A percentile compares a stretch with the other conserved stretches of the same genome.
These are phyloP conservation scores for Orbicella faveolata DNA, from an alignment of 64 coral and sea anemone species.

Conservation along the genomic window DNA sequence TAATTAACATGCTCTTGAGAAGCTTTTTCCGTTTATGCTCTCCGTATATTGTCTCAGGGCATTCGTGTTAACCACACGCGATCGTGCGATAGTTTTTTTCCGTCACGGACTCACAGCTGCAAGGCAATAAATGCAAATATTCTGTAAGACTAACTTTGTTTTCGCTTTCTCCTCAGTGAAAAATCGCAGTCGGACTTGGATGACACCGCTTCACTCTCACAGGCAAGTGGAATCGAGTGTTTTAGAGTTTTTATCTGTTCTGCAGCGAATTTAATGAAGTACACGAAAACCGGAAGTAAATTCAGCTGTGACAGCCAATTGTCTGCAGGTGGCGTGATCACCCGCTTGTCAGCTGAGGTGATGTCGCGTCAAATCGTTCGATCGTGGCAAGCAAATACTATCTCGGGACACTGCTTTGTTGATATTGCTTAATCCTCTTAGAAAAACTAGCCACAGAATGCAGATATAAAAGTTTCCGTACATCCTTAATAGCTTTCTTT, in stretches of 20 bases:
- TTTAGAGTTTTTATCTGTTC: not conserved
- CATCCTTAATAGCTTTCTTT: not conserved
- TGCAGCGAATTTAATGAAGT: not conserved
- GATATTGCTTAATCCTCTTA: not conserved
- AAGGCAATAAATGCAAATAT: too few relatives aligned
- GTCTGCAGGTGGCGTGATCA: slow-evolving; percentile 13
- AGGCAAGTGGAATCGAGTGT: not conserved
- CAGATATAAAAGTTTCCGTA: not conserved
- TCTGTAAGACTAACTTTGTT: not conserved
- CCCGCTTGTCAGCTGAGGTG: not conserved
- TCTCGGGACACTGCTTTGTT: not conserved
- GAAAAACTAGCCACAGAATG: not conserved
- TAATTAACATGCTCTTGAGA: too few relatives aligned
- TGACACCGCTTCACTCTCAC: not conserved
- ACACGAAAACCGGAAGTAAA: not conserved
- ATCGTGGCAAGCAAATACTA: not conserved
- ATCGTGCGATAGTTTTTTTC: not conserved
- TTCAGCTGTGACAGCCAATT: not conserved
- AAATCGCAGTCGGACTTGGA: slow-evolving; percentile 5
- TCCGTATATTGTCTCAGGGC: too few relatives aligned
- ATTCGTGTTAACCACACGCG: not conserved
- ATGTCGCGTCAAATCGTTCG: slow-evolving; percentile 3
- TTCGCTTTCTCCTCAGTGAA: slow-evolving; percentile 23
- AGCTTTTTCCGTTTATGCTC: too few relatives aligned
- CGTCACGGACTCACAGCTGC: too few relatives aligned